Percentiles rank a stretch among this genome's conserved stretches.
These are phyloP conservation scores for Pherbina coryleti DNA, from an alignment of 2,888 invertebrate genomes.

Conservation along the genomic window DNA sequence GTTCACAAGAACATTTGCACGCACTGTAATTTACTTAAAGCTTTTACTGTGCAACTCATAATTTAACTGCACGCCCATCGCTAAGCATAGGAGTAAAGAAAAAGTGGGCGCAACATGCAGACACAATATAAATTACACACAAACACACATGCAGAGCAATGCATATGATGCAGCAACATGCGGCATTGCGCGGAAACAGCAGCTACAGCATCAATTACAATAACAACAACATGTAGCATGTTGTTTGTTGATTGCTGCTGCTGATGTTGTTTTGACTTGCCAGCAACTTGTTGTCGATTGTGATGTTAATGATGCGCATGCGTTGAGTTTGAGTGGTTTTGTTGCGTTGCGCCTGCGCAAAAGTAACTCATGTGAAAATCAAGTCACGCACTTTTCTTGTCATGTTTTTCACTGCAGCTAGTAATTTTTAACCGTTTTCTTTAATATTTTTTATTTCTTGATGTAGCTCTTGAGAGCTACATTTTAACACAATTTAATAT, in stretches of 20 bases:
- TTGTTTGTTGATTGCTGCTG: neutral
- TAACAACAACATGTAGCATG: neutral
- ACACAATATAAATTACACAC: slow-evolving; percentile 34
- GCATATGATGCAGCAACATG: neutral
- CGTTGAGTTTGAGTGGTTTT: neutral
- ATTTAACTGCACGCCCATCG: slow-evolving; percentile 34
- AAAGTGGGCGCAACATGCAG: slow-evolving; percentile 28
- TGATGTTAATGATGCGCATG: slow-evolving; percentile 34
- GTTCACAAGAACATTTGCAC: slow-evolving; percentile 49
- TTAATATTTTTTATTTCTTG: neutral
- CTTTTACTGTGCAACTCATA: slow-evolving; percentile 35
- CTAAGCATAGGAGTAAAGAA: slow-evolving; percentile 6
- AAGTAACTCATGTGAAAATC: slow-evolving; percentile 41
- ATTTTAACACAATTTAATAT: neutral
- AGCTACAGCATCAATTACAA: slow-evolving; percentile 6
- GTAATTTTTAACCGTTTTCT: neutral
- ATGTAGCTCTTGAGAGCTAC: no score
- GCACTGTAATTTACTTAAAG: slow-evolving; percentile 47
- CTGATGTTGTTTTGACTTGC: neutral
- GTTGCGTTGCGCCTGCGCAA: slow-evolving; percentile 1
- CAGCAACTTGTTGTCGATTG: slow-evolving; percentile 9
- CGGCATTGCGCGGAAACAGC: slow-evolving; percentile 4
- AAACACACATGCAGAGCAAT: neutral
- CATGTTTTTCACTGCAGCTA: slow-evolving; percentile 43
- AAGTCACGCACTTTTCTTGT: slow-evolving; percentile 51